These are phyloP conservation scores for Sebastes oblongus DNA, from an alignment of 2,797 vertebrate species.

Conservation along the genomic window DNA sequence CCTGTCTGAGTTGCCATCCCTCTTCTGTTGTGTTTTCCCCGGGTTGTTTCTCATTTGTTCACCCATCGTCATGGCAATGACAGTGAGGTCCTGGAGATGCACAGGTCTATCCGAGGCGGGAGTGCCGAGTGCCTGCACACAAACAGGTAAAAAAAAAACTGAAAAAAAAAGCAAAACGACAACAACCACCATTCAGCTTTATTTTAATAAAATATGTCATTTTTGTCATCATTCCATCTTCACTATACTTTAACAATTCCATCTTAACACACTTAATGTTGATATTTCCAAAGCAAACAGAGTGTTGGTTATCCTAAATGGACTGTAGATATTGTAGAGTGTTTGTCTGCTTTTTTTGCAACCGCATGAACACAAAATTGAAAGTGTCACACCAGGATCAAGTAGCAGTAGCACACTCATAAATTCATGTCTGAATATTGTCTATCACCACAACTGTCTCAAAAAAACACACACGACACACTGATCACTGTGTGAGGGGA, in stretches of 20 bases:
- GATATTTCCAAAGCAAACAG: neutral
- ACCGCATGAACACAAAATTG: conserved; percentile 27
- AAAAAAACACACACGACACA: conserved; percentile 12
- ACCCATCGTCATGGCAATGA: conserved; percentile 91
- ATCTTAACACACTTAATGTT: conserved; percentile 54
- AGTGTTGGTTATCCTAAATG: conserved; percentile 3
- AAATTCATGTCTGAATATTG: conserved; percentile 2
- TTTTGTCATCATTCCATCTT: conserved; percentile 47
- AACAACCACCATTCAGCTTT: conserved; percentile 39
- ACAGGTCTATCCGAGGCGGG: conserved; percentile 97
- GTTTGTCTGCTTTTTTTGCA: conserved; percentile 31
- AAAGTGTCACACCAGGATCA: conserved; percentile 1
- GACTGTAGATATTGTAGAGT: neutral
- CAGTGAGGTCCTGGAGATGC: conserved; percentile 98
- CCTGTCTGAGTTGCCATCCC: conserved; percentile 81
- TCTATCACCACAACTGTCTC: neutral
- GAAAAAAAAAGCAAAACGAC: neutral
- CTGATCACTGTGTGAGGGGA: conserved; percentile 29
- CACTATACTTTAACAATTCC: conserved; percentile 54
- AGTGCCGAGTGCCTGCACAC: conserved; percentile 99
- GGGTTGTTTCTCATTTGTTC: conserved; percentile 77
- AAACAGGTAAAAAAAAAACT: conserved; percentile 91
- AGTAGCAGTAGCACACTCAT: conserved; percentile 4
- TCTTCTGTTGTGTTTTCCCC: conserved; percentile 79
- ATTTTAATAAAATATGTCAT: conserved; percentile 33